Evolutionary conservation across 1,140 invertebrate species (phyloP).

Genomic region (Hydropsyche tenuis): DNA sequence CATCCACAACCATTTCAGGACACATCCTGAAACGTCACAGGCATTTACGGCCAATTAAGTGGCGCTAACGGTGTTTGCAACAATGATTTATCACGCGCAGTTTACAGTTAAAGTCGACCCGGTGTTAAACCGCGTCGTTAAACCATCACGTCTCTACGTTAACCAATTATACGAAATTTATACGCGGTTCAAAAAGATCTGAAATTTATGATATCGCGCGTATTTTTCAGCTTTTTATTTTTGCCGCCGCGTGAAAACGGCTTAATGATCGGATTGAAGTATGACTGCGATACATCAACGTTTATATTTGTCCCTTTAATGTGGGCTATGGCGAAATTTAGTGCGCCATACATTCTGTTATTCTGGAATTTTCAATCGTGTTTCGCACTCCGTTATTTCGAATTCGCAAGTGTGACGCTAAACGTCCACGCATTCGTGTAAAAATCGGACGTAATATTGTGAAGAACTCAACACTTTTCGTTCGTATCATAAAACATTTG

Average conservation of each 20-base stretch:
- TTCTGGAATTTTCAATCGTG: not conserved
- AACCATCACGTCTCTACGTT: not conserved
- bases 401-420: not conserved
- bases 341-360: not conserved
- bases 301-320: slow-evolving; percentile 34
- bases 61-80: slow-evolving; percentile 13
- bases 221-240: not conserved
- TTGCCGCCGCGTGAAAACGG: slow-evolving; percentile 6
- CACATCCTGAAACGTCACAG: too few relatives aligned
- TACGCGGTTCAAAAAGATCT: not conserved
- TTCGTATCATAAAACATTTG: too few relatives aligned
- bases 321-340: slow-evolving; percentile 27
- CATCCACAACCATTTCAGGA: too few relatives aligned
- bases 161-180: not conserved
- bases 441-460: too few relatives aligned
- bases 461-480: too few relatives aligned
- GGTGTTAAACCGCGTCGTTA: not conserved
- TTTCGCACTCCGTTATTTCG: slow-evolving; percentile 1
- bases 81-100: not conserved
- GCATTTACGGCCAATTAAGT: slow-evolving; percentile 23
- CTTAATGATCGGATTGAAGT: slow-evolving; percentile 26
- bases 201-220: not conserved
- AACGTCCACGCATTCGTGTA: too few relatives aligned
- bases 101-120: too few relatives aligned
- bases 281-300: slow-evolving; percentile 14